Evolutionary conservation across 2,797 vertebrate genomes (phyloP), one percentile per base, ranked within the genome.

Genomic region (Astyanax mexicanus): DNA sequence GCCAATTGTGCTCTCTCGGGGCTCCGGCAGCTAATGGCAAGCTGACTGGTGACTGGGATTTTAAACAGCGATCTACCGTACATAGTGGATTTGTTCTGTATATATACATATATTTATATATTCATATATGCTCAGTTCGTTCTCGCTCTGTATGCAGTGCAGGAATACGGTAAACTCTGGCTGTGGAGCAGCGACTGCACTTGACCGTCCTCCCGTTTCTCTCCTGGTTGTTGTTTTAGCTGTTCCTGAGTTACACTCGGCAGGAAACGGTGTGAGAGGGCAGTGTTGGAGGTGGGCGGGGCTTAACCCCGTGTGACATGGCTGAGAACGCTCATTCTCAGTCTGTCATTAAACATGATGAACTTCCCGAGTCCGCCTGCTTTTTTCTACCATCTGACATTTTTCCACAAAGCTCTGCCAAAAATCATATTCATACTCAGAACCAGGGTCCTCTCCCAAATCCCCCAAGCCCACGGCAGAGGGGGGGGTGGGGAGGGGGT

Each of bases 331-430:
- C 75, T 81, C 69, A 78, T 80, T 82, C 77, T 82, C 78, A 68
- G 71, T 82, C 81, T 82, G 79, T 85, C 84, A 83, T 80, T 80
- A 78, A 82, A 81, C 74, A 80, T 77, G 78, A 83, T 83, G 71
- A 70, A 83, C 85, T 80, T 84, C 77, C 78, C 77, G 69, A 80
- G 76, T 69, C 72, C 67, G 55, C 54, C 44, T 78, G 72, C 74
- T 78, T 73, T 75, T 70, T 66, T 75, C 69, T 73, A 45, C 74
- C 69, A 72, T 84, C 84, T 79, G 81, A 85, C 74, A 86, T 84
- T 85, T 82, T 86, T 87, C 85, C 87, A 84, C 65, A 19, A 55
- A 67, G 64, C 72, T 17, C 38, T 84, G 85, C 86, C 86, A 87
- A 85, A 82, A 84, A 83, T 82, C 84, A 85, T 82, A 88, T 81